Evolutionary conservation across 2,888 invertebrate species (phyloP), one percentile per base, ranked within the genome.

Genomic region (Cancer borealis): DNA sequence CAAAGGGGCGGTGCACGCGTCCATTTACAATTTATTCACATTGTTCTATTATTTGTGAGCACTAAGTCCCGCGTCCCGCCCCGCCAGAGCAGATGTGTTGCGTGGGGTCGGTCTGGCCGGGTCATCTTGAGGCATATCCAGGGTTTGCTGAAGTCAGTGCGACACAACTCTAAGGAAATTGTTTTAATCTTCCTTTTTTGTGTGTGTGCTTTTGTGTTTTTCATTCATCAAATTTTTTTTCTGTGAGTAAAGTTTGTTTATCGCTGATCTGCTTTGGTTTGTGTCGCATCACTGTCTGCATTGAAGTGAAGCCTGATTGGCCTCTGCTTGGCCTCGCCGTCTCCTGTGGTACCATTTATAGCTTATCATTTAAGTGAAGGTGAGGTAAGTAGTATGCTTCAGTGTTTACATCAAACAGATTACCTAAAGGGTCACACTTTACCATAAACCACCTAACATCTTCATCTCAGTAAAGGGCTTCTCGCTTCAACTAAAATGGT

Each of bases 11-110:
- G 91, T 17, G 73, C 91, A 60, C 39, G 45, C 91, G 66, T 91
- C 73, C 66, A 66, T 91, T 66, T 91, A 66, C 66, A 45, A 91
- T 91, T 91, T 91, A 91, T 91, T 91, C 91, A 39, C 49, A 66
- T 47, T 91, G 39, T 17, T 21, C 91, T 91, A 90, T 91, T 91
- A 91, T 91, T 91, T 91, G 91, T 91, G 91, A 90, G 54, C 60
- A 39, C 47, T 54, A 21, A 14, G 46, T 17, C 46, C 45, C 26
- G 73, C n/a, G 73, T 73, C 21, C 73, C 26, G 73, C 73, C 73
- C 73, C 73, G 73, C 73, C 73, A n/a, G n/a, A 8, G 73, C 73
- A 73, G 73, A 73, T 73, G 26, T 26, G 73, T 39, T 54, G 73
- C 73, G 73, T 21, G 73, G 26, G 73, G 26, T 73, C 26, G 21